Evolutionary conservation across 2,113 vertebrate species (phyloP).

Genomic region (Forbesichthys agassizii): DNA sequence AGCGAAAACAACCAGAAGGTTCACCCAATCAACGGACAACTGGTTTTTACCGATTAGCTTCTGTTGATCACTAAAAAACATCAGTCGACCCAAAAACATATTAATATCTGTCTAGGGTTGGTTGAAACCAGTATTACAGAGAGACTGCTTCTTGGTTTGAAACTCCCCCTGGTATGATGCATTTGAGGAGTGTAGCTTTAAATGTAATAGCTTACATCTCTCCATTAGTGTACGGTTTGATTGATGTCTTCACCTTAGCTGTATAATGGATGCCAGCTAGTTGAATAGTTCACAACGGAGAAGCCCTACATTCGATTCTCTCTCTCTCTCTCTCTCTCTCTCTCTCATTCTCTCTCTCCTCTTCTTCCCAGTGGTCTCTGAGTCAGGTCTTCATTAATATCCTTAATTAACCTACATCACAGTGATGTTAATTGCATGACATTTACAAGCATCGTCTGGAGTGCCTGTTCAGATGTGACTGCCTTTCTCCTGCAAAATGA

Average conservation of each 20-base stretch:
- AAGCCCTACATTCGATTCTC: background rate
- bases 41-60: too few species aligned
- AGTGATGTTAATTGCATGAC: constrained; percentile 55
- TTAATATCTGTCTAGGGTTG: too few species aligned
- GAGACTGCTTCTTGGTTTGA: too few species aligned
- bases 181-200: too few species aligned
- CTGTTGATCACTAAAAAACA: too few species aligned
- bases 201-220: too few species aligned
- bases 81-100: too few species aligned
- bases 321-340: background rate
- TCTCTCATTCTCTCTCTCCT: background rate
- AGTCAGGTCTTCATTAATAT: background rate
- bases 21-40: too few species aligned
- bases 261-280: background rate
- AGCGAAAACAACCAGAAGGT: too few species aligned
- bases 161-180: too few species aligned
- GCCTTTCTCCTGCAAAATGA: constrained; percentile 45
- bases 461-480: constrained; percentile 38
- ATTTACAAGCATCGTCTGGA: constrained; percentile 56
- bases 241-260: background rate
- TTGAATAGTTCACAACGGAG: background rate
- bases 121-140: too few species aligned
- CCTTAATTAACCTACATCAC: constrained; percentile 63
- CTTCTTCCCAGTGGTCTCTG: background rate
- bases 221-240: background rate